Evolutionary conservation across 2,113 vertebrate species (phyloP).

Genomic region (Catharus minimus): DNA sequence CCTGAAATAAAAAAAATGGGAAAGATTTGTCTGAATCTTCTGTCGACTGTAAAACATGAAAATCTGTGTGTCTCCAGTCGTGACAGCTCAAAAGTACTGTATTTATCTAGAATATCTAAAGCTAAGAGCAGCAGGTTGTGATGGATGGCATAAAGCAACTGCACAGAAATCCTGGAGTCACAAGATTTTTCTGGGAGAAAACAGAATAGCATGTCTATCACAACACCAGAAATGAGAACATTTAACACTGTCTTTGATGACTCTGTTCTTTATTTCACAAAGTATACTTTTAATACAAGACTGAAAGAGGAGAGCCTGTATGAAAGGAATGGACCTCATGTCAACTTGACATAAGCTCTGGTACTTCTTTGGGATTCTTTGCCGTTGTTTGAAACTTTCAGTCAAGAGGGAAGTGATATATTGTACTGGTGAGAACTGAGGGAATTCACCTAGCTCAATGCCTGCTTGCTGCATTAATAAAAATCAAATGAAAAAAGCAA

Average conservation of each 20-base stretch:
- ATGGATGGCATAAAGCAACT: not conserved
- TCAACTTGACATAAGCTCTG: not conserved
- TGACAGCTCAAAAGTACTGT: not conserved
- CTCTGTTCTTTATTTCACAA: not conserved
- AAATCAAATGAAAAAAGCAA: slow-evolving; percentile 77
- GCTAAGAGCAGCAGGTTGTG: not conserved
- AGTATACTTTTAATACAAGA: not conserved
- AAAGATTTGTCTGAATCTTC: not conserved
- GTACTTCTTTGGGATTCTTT: not conserved
- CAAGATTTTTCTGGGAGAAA: not conserved
- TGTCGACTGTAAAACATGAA: not conserved
- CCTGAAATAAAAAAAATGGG: not conserved
- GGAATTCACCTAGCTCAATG: slow-evolving; percentile 24
- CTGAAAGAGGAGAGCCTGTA: not conserved
- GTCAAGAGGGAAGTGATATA: not conserved
- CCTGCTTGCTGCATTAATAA: slow-evolving; percentile 71
- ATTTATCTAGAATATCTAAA: not conserved
- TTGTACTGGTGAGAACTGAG: slow-evolving; percentile 37
- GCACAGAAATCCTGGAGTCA: not conserved
- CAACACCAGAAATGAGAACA: not conserved
- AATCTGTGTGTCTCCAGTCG: not conserved
- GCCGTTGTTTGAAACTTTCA: slow-evolving; percentile 14
- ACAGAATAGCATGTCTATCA: not conserved
- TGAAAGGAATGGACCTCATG: not conserved
- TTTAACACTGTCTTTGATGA: not conserved